A percentile compares a stretch with the other conserved stretches of the same genome.
Evolutionary conservation across 1,140 invertebrate genomes (phyloP).

Genomic region (Colletes latitarsis): DNA sequence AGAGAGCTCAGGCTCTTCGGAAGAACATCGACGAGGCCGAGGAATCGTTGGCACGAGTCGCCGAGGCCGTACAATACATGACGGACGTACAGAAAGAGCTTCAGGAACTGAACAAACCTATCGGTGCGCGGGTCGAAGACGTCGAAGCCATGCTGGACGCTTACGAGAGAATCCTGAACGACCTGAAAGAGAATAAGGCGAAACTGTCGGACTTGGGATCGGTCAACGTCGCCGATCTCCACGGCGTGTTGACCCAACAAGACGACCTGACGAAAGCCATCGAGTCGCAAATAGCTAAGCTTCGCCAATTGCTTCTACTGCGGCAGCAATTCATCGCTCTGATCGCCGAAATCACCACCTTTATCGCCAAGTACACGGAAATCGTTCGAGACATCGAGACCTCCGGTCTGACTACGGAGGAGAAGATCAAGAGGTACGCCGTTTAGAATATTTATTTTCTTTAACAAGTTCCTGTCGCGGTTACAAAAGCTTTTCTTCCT

Average conservation of each 20-base stretch:
- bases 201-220: slow-evolving; percentile 90
- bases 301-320: slow-evolving; percentile 88
- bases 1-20: slow-evolving; percentile 87
- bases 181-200: slow-evolving; percentile 90
- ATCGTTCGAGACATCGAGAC: slow-evolving; percentile 92
- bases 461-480: neutral
- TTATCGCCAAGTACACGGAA: slow-evolving; percentile 93
- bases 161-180: slow-evolving; percentile 90
- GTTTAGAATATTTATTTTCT: neutral
- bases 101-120: slow-evolving; percentile 90
- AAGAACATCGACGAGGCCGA: slow-evolving; percentile 90
- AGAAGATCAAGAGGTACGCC: slow-evolving; percentile 87
- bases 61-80: slow-evolving; percentile 90
- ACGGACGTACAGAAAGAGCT: slow-evolving; percentile 91
- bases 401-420: slow-evolving; percentile 87
- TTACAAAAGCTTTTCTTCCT: neutral
- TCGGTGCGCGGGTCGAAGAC: slow-evolving; percentile 92
- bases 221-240: slow-evolving; percentile 88
- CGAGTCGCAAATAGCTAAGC: slow-evolving; percentile 91
- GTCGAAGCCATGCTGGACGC: slow-evolving; percentile 88
- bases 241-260: slow-evolving; percentile 89
- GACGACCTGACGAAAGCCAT: slow-evolving; percentile 91
- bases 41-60: slow-evolving; percentile 88
- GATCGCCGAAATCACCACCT: slow-evolving; percentile 92
- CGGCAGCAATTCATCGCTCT: slow-evolving; percentile 93